A percentile compares a stretch with the other conserved stretches of the same genome.
Evolutionary conservation across 2,888 invertebrate genomes (phyloP).

Genomic region (Syrista parreyssii): DNA sequence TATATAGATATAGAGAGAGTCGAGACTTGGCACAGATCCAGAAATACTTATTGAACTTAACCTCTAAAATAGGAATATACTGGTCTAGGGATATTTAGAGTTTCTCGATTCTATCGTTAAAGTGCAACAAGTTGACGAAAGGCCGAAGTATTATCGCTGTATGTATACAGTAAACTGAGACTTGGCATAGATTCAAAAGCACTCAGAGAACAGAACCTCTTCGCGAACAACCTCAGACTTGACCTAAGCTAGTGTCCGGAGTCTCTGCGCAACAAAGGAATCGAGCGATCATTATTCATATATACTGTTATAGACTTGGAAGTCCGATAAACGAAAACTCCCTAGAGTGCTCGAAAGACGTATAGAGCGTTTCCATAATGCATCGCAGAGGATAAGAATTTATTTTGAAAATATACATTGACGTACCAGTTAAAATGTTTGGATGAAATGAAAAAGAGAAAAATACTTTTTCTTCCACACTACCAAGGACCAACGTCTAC

Average conservation of each 20-base stretch:
- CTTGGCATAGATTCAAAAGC: background rate
- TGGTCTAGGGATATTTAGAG: background rate
- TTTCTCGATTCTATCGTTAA: background rate
- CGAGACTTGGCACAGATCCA: constrained; percentile 18
- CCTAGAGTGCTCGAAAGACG: background rate
- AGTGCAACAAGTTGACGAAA: background rate
- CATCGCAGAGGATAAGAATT: background rate
- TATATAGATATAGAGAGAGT: constrained; percentile 16
- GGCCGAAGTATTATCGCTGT: background rate
- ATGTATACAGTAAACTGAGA: background rate
- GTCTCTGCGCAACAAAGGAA: background rate
- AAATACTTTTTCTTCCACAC: background rate
- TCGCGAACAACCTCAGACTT: background rate
- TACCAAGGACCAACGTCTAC: background rate
- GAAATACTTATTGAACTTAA: background rate
- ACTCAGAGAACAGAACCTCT: background rate
- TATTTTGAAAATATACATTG: background rate
- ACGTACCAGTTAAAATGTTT: background rate
- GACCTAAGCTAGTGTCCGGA: background rate
- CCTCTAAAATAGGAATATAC: background rate
- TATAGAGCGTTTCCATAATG: background rate
- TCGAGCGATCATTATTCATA: background rate
- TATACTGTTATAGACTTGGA: background rate
- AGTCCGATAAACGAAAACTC: background rate
- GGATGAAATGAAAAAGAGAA: background rate